Evolutionary conservation across 1,140 invertebrate genomes (phyloP), one percentile per base, ranked within the genome.

Genomic region (Drosophila equinoxialis): DNA sequence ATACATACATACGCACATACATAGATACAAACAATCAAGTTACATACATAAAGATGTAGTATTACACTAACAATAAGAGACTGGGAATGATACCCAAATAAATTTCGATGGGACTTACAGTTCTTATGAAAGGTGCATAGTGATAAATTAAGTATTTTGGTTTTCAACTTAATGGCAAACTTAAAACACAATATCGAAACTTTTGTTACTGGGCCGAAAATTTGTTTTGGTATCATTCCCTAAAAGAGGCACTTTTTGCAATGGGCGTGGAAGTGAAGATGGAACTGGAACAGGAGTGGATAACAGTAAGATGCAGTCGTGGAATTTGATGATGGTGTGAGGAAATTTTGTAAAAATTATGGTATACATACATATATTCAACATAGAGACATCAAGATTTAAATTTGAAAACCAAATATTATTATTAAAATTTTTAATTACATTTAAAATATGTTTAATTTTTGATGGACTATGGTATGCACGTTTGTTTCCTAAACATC

Each of bases 341-440:
- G 57, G 57, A 59, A 61, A 17, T 41, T 60, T 71, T 45, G 42
- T 70, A 20, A 48, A 63, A 63, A 63, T 63, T 45, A 68, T 42
- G 35, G 51, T 42, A 59, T 48, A 20, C 55, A 59, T 69, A 64
- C 59, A 70, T 26, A 63, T 66, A 75, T 65, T 63, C n/a, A 77
- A 77, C 63, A 77, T 41, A 74, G 41, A 77, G 62, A 77, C 67
- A 77, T 64, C 63, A 70, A 74, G 57, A 70, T 60, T 60, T 41
- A 35, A 37, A 61, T 61, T 30, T 26, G 42, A 74, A 76, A 61
- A 41, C 48, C 61, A 77, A 59, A 26, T 74, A 77, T 74, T 30
- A 72, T 74, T 30, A 68, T 59, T 64, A 62, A 61, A 54, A 65
- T 64, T 41, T 30, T 76, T 74, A 77, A 63, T 77, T 77, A 77